Percentiles rank a stretch among this genome's conserved stretches.
Evolutionary conservation across 2,113 vertebrate genomes (phyloP).

Genomic region (Patagioenas fasciata): DNA sequence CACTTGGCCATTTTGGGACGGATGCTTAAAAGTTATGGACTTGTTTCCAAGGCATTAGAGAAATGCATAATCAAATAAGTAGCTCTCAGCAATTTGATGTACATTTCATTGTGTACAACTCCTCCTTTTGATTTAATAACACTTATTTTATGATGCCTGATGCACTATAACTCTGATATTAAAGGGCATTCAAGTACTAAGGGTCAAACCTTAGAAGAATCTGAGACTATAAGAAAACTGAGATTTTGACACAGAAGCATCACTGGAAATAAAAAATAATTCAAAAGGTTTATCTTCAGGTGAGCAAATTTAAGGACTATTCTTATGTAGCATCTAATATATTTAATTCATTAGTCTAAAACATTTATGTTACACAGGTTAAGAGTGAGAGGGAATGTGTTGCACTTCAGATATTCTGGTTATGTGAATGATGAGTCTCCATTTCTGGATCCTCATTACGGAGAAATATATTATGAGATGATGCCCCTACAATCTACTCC

Average conservation of each 20-base stretch:
- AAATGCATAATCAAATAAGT: constrained; percentile 62
- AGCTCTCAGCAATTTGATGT: constrained; percentile 48
- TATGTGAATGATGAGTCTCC: neutral
- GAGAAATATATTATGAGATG: neutral
- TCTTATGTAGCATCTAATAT: neutral
- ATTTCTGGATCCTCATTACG: neutral
- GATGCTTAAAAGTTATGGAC: neutral
- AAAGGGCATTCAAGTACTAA: constrained; percentile 41
- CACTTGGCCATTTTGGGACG: constrained; percentile 27
- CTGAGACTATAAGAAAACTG: constrained; percentile 29
- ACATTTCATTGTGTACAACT: neutral
- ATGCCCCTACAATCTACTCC: neutral
- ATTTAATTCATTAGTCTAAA: constrained; percentile 3
- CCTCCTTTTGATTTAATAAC: constrained; percentile 28
- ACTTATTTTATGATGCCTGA: constrained; percentile 18
- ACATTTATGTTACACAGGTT: neutral
- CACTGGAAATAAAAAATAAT: neutral
- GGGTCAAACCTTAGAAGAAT: constrained; percentile 38
- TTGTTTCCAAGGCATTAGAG: constrained; percentile 48
- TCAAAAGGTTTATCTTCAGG: neutral
- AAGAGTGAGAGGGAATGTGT: neutral
- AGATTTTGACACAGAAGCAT: neutral
- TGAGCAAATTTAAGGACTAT: neutral
- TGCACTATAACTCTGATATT: constrained; percentile 6
- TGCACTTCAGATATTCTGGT: neutral